A percentile compares a stretch with the other conserved stretches of the same genome.
Conservation (phyloP, 1,140 invertebrate species). For the Drosophila yakuba region DNA sequence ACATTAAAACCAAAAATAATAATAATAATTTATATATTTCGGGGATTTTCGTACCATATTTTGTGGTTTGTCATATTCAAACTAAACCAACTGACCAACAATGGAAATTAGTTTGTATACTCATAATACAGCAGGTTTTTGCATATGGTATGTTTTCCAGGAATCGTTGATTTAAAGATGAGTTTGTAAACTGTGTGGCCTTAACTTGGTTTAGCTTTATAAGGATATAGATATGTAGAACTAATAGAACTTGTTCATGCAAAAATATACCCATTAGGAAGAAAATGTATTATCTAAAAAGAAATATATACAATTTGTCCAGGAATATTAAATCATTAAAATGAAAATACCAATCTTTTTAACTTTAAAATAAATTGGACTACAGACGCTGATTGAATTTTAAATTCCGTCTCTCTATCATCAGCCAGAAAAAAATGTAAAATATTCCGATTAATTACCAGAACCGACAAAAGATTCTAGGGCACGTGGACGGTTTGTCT, state of each 20-base stretch:
- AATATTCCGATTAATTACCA: conserved; percentile 47
- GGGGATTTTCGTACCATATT: conserved; percentile 21
- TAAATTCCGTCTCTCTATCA: conserved; percentile 7
- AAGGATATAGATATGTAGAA: no score
- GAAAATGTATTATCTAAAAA: no score
- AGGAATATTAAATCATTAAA: no score
- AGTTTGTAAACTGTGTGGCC: no score
- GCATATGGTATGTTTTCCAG: background rate
- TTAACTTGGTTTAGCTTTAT: no score
- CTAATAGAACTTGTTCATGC: no score
- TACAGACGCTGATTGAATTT: background rate
- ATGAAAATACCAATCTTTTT: no score
- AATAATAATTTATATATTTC: conserved; percentile 39
- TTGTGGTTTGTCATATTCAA: conserved; percentile 41
- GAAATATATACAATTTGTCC: no score
- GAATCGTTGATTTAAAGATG: background rate
- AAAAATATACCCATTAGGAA: no score
- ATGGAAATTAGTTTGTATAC: background rate
- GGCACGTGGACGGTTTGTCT: conserved; percentile 16
- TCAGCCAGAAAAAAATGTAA: background rate
- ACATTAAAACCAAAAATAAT: conserved; percentile 44
- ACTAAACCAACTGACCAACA: conserved; percentile 2
- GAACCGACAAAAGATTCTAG: conserved; percentile 21
- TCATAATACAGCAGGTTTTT: background rate
- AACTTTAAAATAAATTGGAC: no score